Conservation (phyloP, 1,140 invertebrate genomes). For the Leptinotarsa texana region DNA sequence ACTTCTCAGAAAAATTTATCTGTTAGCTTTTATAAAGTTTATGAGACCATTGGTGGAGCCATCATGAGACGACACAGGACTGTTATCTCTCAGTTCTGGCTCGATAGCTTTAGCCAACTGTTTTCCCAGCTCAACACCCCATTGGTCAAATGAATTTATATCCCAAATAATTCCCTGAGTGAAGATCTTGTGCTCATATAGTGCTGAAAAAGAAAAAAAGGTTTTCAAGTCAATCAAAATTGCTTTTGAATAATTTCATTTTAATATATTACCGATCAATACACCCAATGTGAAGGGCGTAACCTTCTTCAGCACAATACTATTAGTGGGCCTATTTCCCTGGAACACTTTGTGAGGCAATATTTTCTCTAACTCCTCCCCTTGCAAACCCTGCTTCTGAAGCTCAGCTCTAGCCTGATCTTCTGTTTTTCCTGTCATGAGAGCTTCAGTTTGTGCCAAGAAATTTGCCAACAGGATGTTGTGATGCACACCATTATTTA, state of each 20-base stretch:
- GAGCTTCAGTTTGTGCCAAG: constrained; percentile 96
- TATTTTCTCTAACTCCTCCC: constrained; percentile 76
- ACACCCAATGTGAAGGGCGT: constrained; percentile 94
- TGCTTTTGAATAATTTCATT: not conserved
- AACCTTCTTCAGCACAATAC: constrained; percentile 91
- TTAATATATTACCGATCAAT: constrained; percentile 79
- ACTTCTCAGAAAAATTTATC: constrained; percentile 29
- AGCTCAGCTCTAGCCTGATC: constrained; percentile 78
- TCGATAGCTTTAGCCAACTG: constrained; percentile 97
- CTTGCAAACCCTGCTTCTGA: constrained; percentile 70
- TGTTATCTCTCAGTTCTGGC: constrained; percentile 79
- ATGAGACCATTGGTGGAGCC: constrained; percentile 93
- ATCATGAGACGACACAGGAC: constrained; percentile 76
- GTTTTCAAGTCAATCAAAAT: not conserved
- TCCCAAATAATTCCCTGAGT: constrained; percentile 98
- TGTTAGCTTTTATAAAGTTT: constrained; percentile 83
- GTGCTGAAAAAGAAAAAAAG: constrained; percentile 67
- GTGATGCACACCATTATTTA: constrained; percentile 74
- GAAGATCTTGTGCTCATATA: constrained; percentile 99
- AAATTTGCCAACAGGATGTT: constrained; percentile 96
- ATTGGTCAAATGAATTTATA: constrained; percentile 99
- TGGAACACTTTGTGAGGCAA: constrained; percentile 96
- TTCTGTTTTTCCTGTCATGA: constrained; percentile 89
- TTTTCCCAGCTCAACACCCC: constrained; percentile 99
- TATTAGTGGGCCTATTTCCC: constrained; percentile 97